These are phyloP conservation scores for Zonotrichia leucophrys DNA, from an alignment of 2,113 vertebrate species.

Conservation along the genomic window DNA sequence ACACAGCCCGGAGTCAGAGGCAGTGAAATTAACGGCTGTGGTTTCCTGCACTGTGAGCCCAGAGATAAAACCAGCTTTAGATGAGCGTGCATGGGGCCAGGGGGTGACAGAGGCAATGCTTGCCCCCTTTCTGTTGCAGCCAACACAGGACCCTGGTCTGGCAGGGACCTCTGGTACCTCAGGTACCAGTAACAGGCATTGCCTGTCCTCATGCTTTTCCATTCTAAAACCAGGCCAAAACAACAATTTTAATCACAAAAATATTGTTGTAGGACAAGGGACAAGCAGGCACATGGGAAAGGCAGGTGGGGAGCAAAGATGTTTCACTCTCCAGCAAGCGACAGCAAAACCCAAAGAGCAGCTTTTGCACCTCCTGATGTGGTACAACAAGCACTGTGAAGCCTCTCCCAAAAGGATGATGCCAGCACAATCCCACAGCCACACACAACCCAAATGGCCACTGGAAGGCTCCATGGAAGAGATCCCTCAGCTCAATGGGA, in stretches of 20 bases:
- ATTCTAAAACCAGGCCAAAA: background rate
- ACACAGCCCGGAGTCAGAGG: background rate
- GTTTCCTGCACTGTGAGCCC: conserved; percentile 31
- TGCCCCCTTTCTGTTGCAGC: background rate
- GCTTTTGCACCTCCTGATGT: background rate
- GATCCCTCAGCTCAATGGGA: fast-evolving
- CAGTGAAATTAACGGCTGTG: conserved; percentile 47
- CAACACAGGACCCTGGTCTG: background rate
- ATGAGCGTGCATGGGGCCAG: background rate
- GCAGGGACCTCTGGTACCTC: background rate
- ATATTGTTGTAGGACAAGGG: background rate
- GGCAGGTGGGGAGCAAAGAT: background rate
- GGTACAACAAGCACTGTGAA: fast-evolving
- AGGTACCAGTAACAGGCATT: background rate
- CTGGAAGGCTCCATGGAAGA: background rate
- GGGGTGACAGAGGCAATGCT: background rate
- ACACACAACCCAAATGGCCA: too few relatives aligned
- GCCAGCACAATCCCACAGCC: background rate
- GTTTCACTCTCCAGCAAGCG: background rate
- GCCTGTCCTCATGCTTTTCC: background rate
- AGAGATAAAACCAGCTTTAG: conserved; percentile 59
- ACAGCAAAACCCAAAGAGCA: fast-evolving
- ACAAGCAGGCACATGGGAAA: background rate
- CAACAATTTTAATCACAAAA: background rate
- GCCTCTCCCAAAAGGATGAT: background rate